Evolutionary conservation across 1,140 invertebrate genomes (phyloP).

Genomic region (Vollenhovia emeryi): DNA sequence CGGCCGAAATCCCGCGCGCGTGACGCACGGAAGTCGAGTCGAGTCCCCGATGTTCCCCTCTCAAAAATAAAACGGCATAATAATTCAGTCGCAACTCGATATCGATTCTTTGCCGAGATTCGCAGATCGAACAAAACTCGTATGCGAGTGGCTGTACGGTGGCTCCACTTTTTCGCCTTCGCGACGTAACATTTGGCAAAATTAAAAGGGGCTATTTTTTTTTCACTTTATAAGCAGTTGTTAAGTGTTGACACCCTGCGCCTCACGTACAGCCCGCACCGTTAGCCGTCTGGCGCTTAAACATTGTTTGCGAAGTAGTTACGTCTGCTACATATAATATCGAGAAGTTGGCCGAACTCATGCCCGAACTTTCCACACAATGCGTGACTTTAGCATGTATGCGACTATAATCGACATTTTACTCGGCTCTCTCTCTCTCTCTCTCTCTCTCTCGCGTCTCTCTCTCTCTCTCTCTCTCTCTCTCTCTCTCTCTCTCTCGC

Average conservation of each 20-base stretch:
- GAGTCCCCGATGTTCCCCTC: not conserved
- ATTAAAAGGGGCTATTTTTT: not conserved
- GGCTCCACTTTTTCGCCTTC: not conserved
- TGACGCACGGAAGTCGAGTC: too few species aligned
- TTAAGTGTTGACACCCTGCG: conserved; percentile 19
- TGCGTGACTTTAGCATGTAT: conserved; percentile 35
- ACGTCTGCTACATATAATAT: conserved; percentile 68
- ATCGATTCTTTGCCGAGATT: not conserved
- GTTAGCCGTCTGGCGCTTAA: conserved; percentile 59
- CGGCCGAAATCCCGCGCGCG: not conserved
- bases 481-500: too few species aligned
- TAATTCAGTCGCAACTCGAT: not conserved
- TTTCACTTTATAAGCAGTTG: not conserved
- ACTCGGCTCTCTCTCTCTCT: not conserved
- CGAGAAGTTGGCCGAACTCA: conserved; percentile 67
- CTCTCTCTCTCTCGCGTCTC: too few species aligned
- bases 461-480: too few species aligned
- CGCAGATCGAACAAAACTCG: not conserved
- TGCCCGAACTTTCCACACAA: conserved; percentile 59
- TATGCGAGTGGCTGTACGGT: not conserved
- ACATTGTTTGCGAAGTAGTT: conserved; percentile 67
- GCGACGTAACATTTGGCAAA: not conserved
- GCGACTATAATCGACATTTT: conserved; percentile 31
- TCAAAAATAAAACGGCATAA: not conserved
- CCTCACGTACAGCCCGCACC: conserved; percentile 48